phyloP scores from a whole-genome alignment of 2,113 vertebrate genomes.

The Monarcha castaneiventris region DNA sequence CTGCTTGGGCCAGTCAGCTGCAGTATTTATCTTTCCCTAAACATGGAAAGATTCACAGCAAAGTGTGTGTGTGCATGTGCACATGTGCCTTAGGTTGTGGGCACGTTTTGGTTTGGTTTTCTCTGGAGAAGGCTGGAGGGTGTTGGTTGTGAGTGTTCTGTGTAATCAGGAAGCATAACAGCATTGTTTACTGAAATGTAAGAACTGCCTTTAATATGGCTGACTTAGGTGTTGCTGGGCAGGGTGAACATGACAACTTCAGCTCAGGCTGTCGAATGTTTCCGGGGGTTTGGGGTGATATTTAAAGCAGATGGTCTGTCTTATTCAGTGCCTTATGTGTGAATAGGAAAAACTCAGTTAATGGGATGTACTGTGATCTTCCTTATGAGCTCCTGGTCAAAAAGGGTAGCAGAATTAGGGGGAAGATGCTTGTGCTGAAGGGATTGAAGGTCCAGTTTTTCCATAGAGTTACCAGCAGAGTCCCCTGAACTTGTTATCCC shows the following conservation, averaged over 20 bases:
- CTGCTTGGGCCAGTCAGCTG: background rate
- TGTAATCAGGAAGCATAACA: background rate
- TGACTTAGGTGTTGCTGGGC: background rate
- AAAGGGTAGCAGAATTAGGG: background rate
- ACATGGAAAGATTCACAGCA: background rate
- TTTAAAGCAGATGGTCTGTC: background rate
- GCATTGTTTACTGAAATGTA: background rate
- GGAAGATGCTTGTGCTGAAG: background rate
- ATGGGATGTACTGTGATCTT: background rate
- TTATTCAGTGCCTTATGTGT: background rate
- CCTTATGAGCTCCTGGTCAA: background rate
- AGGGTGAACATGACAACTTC: background rate
- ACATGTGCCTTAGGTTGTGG: background rate
- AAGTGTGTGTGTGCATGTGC: background rate
- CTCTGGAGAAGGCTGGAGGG: background rate
- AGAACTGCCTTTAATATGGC: background rate
- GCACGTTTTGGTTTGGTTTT: background rate
- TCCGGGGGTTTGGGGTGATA: background rate
- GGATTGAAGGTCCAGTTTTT: background rate
- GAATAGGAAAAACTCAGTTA: background rate
- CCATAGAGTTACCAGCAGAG: background rate
- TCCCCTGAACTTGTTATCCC: background rate
- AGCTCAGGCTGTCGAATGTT: background rate
- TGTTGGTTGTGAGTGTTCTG: background rate
- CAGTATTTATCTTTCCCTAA: background rate